A percentile compares a stretch with the other conserved stretches of the same genome.
These are phyloP conservation scores for Rhogogaster chlorosoma DNA, from an alignment of 2,888 invertebrate genomes.

Conservation along the genomic window DNA sequence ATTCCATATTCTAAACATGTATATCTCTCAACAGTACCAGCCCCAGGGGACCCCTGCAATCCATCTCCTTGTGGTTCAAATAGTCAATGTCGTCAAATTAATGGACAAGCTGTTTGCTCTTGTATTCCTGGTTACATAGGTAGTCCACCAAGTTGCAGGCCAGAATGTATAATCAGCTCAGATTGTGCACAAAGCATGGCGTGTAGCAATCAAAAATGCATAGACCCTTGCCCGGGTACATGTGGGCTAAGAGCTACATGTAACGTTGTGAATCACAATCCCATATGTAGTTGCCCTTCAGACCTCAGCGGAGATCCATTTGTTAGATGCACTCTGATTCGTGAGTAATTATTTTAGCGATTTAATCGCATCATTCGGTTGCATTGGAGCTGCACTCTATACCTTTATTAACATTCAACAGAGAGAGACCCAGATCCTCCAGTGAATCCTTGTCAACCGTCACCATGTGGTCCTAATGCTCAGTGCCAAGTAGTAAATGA, in stretches of 20 bases:
- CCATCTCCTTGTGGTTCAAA: constrained; percentile 86
- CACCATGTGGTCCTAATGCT: constrained; percentile 80
- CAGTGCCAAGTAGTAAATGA: constrained; percentile 84
- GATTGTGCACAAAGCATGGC: constrained; percentile 84
- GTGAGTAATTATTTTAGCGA: constrained; percentile 54
- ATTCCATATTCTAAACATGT: neutral
- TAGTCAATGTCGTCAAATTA: constrained; percentile 83
- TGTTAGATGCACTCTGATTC: constrained; percentile 64
- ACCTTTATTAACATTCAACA: constrained; percentile 16
- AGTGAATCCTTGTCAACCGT: constrained; percentile 71
- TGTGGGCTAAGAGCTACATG: constrained; percentile 82
- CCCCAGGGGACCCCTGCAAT: constrained; percentile 79
- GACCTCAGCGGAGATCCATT: constrained; percentile 84
- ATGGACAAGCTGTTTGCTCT: constrained; percentile 83
- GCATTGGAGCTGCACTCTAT: neutral
- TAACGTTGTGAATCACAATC: constrained; percentile 84
- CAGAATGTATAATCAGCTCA: constrained; percentile 84
- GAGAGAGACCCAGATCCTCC: constrained; percentile 56
- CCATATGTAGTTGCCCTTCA: constrained; percentile 82
- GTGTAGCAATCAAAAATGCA: constrained; percentile 85
- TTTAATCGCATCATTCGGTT: constrained; percentile 58
- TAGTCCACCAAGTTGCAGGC: constrained; percentile 84
- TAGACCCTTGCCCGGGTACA: constrained; percentile 81
- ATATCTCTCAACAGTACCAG: constrained; percentile 57
- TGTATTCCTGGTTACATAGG: constrained; percentile 84